These are phyloP conservation scores for Hymenochirus boettgeri DNA, from an alignment of 2,113 vertebrate species.

Conservation along the genomic window DNA sequence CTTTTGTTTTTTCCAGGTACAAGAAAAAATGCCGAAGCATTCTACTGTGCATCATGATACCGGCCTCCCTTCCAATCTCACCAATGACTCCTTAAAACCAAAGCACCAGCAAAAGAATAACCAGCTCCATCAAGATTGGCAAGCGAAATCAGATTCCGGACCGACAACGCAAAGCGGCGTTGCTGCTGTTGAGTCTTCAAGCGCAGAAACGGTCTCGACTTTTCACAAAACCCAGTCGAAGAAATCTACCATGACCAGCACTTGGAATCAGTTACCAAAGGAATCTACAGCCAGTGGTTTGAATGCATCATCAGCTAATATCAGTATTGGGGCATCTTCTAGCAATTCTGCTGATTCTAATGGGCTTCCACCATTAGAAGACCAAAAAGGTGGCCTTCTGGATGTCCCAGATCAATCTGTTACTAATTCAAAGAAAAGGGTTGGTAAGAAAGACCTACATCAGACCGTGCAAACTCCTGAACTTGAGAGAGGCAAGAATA, in stretches of 20 bases:
- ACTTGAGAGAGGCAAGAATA: slow-evolving; percentile 75
- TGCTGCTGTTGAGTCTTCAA: slow-evolving; percentile 67
- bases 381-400: slow-evolving; percentile 73
- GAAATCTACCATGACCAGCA: slow-evolving; percentile 60
- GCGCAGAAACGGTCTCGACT: slow-evolving; percentile 65
- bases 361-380: slow-evolving; percentile 59
- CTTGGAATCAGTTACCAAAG: slow-evolving; percentile 64
- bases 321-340: slow-evolving; percentile 44
- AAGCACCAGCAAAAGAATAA: slow-evolving; percentile 90
- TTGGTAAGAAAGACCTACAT: slow-evolving; percentile 81
- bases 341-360: slow-evolving; percentile 55
- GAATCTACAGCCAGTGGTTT: slow-evolving; percentile 57
- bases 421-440: slow-evolving; percentile 86
- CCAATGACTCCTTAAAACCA: slow-evolving; percentile 85
- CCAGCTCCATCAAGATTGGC: slow-evolving; percentile 85
- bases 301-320: slow-evolving; percentile 50
- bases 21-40: slow-evolving; percentile 82
- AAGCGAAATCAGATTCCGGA: slow-evolving; percentile 65
- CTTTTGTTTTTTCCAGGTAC: slow-evolving; percentile 68
- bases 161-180: slow-evolving; percentile 70
- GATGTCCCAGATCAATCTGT: slow-evolving; percentile 76
- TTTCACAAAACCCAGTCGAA: slow-evolving; percentile 79
- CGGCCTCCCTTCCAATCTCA: slow-evolving; percentile 78
- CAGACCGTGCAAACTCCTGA: slow-evolving; percentile 69
- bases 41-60: slow-evolving; percentile 77